Evolutionary conservation across 2,113 vertebrate genomes (phyloP), one percentile per base, ranked within the genome.

Genomic region (Brachirus orientalis): DNA sequence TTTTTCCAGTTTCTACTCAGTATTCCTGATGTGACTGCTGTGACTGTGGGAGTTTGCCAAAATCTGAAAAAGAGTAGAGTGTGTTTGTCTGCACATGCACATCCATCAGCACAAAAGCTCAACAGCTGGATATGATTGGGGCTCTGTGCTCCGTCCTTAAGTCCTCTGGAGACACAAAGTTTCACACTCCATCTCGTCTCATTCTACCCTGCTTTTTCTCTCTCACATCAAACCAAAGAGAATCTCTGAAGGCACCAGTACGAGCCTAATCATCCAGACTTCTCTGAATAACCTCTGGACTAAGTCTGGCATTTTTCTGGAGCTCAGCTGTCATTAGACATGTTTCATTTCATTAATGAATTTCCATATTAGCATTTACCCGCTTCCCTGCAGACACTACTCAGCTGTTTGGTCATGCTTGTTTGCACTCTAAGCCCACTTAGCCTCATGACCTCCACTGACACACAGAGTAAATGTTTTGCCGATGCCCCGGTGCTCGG

Each of bases 111-210:
- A 22, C 22, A 19, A 11, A 67, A 35, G 72, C 65, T 46, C 64
- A 65, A 63, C 77, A 82, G 69, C 83, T 86, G 80, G 56, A 86
- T 77, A 47, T 50, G 53, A 83, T 79, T 60, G 63, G 54, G 57
- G 36, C n/a, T 37, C 40, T 64, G 14, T 18, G 38, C 44, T 17
- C 38, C 2, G 44, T 73, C 72, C 50, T 19, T 7, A 13, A 33
- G 46, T 65, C 55, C 45, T 62, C 60, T 54, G 52, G 53, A 44
- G 56, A 61, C 35, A 43, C 33, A 37, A 52, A 41, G 20, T 20
- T 28, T 37, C 44, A 9, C 66, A 46, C 58, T 43, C 58, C 45
- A 11, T 55, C 54, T 53, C 37, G 56, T 48, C 62, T 61, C n/a
- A 46, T 37, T 41, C 22, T 51, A 20, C 41, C 48, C 46, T 37